A percentile compares a stretch with the other conserved stretches of the same genome.
Evolutionary conservation across 2,113 vertebrate genomes (phyloP).

Genomic region (Brachirus orientalis): DNA sequence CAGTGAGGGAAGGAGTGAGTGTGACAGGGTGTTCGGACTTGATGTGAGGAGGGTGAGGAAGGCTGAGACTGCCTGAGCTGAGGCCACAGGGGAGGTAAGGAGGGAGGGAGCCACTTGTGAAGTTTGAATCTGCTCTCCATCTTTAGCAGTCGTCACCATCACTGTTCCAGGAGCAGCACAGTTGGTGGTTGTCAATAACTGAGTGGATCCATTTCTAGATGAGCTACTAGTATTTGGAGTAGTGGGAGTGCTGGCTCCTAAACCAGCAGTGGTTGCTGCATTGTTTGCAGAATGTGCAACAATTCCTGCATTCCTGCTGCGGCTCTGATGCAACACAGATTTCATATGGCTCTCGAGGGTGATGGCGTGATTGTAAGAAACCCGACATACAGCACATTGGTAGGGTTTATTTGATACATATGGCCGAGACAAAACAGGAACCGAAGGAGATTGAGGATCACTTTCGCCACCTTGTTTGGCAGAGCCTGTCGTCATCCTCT

Average conservation of each 20-base stretch:
- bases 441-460: conserved; percentile 29
- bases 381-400: conserved; percentile 89
- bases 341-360: conserved; percentile 93
- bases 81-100: conserved; percentile 81
- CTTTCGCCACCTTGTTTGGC: conserved; percentile 69
- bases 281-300: conserved; percentile 58
- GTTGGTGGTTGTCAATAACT: conserved; percentile 67
- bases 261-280: conserved; percentile 36
- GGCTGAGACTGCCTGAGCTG: conserved; percentile 82
- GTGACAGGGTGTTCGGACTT: conserved; percentile 73
- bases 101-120: conserved; percentile 77
- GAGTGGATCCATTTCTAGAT: conserved; percentile 59
- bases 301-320: conserved; percentile 83
- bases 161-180: conserved; percentile 67
- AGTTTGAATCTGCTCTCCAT: conserved; percentile 74
- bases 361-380: conserved; percentile 93
- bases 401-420: conserved; percentile 88
- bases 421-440: conserved; percentile 62
- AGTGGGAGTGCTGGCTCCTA: conserved; percentile 47
- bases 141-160: conserved; percentile 71
- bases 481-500: conserved; percentile 87
- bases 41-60: conserved; percentile 85
- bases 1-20: conserved; percentile 79
- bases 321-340: conserved; percentile 90
- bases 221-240: conserved; percentile 56